A percentile compares a stretch with the other conserved stretches of the same genome.
Conservation (phyloP, 2,113 vertebrate genomes). For the Pavo muticus region DNA sequence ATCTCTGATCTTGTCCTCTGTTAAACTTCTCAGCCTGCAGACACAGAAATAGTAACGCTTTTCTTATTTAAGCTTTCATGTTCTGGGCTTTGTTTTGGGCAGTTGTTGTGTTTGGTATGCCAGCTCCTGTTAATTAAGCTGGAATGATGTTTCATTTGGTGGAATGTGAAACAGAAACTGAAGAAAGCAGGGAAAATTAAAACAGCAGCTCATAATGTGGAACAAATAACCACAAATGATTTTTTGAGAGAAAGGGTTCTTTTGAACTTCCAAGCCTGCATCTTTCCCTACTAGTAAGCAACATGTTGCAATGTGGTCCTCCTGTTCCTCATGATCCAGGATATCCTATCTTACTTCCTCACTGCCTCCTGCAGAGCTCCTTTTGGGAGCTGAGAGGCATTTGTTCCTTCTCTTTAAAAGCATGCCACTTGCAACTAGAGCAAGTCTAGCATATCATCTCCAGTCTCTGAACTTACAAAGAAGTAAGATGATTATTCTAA, state of each 20-base stretch:
- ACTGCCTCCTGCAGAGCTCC: neutral
- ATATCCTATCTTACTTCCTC: neutral
- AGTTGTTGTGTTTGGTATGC: neutral
- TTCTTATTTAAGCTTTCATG: neutral
- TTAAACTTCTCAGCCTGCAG: neutral
- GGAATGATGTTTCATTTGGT: neutral
- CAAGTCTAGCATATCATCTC: neutral
- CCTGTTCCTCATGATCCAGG: neutral
- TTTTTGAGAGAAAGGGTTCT: neutral
- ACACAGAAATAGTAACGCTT: neutral
- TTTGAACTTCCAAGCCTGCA: neutral
- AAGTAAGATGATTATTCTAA: neutral
- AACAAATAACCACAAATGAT: neutral
- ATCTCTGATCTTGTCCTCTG: neutral
- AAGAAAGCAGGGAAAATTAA: neutral
- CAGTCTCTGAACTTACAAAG: neutral
- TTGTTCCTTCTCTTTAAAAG: neutral
- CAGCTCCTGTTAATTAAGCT: neutral
- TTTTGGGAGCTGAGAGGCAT: accelerated
- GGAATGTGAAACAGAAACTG: neutral
- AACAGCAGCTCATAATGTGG: neutral
- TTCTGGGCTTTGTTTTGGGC: neutral
- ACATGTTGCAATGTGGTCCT: neutral
- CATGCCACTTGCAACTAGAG: neutral
- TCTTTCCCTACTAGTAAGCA: neutral